These are phyloP conservation scores for Drosophila mulleri DNA, from an alignment of 2,888 invertebrate genomes.

Conservation along the genomic window DNA sequence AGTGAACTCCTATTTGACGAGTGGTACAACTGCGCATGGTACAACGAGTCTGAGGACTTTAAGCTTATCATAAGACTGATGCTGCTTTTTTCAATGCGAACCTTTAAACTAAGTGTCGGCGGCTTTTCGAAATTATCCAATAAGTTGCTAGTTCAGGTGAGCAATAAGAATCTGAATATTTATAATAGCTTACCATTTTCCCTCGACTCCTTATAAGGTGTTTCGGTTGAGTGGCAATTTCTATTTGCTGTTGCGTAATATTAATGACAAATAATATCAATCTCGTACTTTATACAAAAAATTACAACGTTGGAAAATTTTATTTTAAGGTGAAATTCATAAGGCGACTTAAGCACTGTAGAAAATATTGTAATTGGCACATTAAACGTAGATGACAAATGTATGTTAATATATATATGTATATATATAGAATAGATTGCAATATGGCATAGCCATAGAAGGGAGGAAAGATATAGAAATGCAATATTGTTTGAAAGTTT, in stretches of 20 bases:
- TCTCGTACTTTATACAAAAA: constrained; percentile 66
- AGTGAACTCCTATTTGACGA: constrained; percentile 66
- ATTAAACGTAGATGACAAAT: constrained; percentile 78
- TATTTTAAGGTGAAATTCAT: constrained; percentile 69
- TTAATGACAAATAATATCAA: constrained; percentile 58
- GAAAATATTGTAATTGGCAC: constrained; percentile 72
- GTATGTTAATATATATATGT: constrained; percentile 46
- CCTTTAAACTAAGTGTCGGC: constrained; percentile 67
- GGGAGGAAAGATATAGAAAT: constrained; percentile 43
- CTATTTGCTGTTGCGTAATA: constrained; percentile 72
- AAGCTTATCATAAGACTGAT: constrained; percentile 73
- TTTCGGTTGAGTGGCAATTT: constrained; percentile 79
- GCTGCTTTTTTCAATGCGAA: constrained; percentile 69
- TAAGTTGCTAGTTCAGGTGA: constrained; percentile 72
- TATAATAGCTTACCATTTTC: neutral
- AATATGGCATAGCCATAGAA: constrained; percentile 39
- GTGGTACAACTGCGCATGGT: constrained; percentile 81
- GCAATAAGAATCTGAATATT: neutral
- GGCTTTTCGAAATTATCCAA: constrained; percentile 78
- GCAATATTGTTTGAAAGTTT: constrained; percentile 49
- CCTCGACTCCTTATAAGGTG: constrained; percentile 48
- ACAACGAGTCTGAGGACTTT: constrained; percentile 74
- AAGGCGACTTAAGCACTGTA: constrained; percentile 68
- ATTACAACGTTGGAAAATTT: constrained; percentile 79
- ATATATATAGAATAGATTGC: constrained; percentile 46